Evolutionary conservation across 1,140 invertebrate species (phyloP).

Genomic region (Fopius arisanus): DNA sequence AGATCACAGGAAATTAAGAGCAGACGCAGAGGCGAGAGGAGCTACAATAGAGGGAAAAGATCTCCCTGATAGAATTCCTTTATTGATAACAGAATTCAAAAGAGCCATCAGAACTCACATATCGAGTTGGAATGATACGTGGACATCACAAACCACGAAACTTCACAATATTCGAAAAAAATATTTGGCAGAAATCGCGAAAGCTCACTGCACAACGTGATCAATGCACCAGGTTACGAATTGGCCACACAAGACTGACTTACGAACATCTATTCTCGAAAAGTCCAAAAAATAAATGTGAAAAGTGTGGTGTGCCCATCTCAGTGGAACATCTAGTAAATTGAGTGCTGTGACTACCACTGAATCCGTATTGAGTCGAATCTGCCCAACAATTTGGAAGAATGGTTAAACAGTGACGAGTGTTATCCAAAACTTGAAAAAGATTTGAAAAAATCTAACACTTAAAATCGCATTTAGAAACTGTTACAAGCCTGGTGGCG

Average conservation of each 20-base stretch:
- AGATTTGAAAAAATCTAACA: background rate
- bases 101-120: slow-evolving; percentile 7
- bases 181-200: slow-evolving; percentile 11
- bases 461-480: background rate
- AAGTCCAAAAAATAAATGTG: slow-evolving; percentile 9
- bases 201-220: background rate
- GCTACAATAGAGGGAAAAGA: slow-evolving; percentile 3
- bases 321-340: slow-evolving; percentile 17
- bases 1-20: slow-evolving; percentile 21
- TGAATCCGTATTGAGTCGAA: background rate
- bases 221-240: slow-evolving; percentile 20
- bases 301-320: background rate
- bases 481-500: background rate
- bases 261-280: slow-evolving; percentile 9
- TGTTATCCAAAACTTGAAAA: background rate
- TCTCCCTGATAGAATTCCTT: background rate
- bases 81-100: slow-evolving; percentile 24
- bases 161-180: slow-evolving; percentile 12
- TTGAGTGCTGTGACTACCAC: slow-evolving; percentile 3
- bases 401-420: background rate
- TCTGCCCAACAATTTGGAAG: background rate
- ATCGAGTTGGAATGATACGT: slow-evolving; percentile 14
- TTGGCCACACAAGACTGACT: slow-evolving; percentile 24
- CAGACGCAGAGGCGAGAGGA: slow-evolving; percentile 19
- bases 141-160: slow-evolving; percentile 10